Evolutionary conservation across 2,888 invertebrate species (phyloP).

Genomic region (Acrobasis consociella): DNA sequence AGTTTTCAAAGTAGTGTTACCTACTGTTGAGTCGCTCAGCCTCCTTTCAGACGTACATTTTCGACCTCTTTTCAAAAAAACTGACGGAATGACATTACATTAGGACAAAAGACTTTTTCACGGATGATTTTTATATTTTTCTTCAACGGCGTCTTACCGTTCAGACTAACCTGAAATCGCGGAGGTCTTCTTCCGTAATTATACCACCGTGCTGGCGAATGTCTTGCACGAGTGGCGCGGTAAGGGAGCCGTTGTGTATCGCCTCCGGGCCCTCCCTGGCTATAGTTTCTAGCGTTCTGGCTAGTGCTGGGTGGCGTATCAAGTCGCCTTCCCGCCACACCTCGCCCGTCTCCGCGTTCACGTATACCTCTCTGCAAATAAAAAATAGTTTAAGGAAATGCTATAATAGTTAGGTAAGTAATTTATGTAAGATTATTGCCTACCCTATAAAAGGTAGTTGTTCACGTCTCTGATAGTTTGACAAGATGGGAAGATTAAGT

Average conservation of each 20-base stretch:
- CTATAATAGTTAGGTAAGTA: background rate
- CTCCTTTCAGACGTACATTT: too few relatives aligned
- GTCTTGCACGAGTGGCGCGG: constrained; percentile 86
- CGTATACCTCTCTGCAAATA: constrained; percentile 76
- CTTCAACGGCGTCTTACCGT: too few relatives aligned
- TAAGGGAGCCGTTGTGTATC: constrained; percentile 89
- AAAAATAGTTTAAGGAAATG: background rate
- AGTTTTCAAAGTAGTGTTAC: too few relatives aligned
- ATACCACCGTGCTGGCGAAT: constrained; percentile 88
- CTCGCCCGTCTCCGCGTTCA: constrained; percentile 84
- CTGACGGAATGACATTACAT: too few relatives aligned
- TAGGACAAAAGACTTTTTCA: too few relatives aligned
- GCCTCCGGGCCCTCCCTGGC: constrained; percentile 86
- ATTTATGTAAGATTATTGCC: too few relatives aligned
- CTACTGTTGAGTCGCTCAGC: too few relatives aligned
- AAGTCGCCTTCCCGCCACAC: constrained; percentile 85
- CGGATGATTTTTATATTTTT: too few relatives aligned
- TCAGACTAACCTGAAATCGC: constrained; percentile 83
- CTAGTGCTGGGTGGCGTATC: constrained; percentile 85
- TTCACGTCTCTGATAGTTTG: too few relatives aligned
- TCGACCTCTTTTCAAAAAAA: too few relatives aligned
- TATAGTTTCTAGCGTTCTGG: constrained; percentile 86
- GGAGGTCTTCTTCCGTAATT: constrained; percentile 89
- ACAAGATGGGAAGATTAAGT: background rate
- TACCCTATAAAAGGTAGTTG: too few relatives aligned